Evolutionary conservation across 1,140 invertebrate species (phyloP), one percentile per base, ranked within the genome.

Genomic region (Cydia fagiglandana): DNA sequence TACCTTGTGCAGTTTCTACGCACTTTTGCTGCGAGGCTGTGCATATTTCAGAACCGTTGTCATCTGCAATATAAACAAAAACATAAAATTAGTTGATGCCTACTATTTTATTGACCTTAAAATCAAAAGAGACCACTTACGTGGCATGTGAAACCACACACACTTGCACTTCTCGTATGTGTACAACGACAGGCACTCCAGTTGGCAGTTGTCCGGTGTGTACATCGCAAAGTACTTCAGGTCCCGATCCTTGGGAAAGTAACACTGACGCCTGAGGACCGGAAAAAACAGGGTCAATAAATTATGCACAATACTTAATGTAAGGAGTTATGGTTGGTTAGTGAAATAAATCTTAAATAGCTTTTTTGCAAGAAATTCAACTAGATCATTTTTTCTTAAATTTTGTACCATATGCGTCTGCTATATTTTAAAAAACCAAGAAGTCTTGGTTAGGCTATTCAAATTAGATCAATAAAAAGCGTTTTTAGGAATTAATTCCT

Each of bases 221-320:
- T 96, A 96, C 4, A 94, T 94, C 77, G 93, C 90, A 78, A 94
- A 95, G 81, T 93, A 95, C 30, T 86, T 86, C 12, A 95, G 81
- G 7, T 83, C 76, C 13, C 92, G 86, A 77, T 95, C 94, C 7
- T 84, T 75, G 15, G 89, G 86, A 15, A 95, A 94, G 81, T 91
- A 95, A 78, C 94, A 95, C 66, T 94, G 93, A 0, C 94, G 87
- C 76, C 89, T 83, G 75, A 24, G 78, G 79, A 61, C 13, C 24
- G 68, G 9, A 73, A 84, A 73, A 6, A 28, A 30, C 7, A 53
- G 0, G 45, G 15, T 12, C n/a, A 17, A 17, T 53, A 53, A 6
- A n/a, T 53, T 53, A 53, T 53, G 3, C 50, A n/a, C 50, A 30
- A 30, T 30, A 30, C 41, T 45, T 45, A n/a, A n/a, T n/a, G n/a